Evolutionary conservation across 2,113 vertebrate species (phyloP).

Genomic region (Elaphurus davidianus): DNA sequence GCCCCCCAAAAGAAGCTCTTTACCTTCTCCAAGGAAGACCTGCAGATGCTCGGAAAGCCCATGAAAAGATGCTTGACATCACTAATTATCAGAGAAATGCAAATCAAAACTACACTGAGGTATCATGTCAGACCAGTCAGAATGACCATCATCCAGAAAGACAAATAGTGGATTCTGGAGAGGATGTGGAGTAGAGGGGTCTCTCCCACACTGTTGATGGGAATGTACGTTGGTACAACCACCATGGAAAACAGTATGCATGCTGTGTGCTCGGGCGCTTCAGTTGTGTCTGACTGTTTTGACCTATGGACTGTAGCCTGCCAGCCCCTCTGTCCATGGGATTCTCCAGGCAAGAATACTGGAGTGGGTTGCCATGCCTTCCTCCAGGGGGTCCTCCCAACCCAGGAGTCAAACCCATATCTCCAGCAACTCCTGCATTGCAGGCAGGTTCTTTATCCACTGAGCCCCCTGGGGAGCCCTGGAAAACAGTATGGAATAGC

Average conservation of each 20-base stretch:
- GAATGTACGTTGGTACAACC: background rate
- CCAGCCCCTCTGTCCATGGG: background rate
- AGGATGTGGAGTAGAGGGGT: background rate
- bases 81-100: background rate
- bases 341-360: background rate
- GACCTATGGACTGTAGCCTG: background rate
- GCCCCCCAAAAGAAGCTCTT: too few species aligned
- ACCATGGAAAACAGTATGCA: background rate
- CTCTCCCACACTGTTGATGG: background rate
- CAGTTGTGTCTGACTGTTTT: fast-evolving
- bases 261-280: background rate
- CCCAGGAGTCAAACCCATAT: background rate
- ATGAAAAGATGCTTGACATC: background rate
- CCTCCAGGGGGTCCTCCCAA: background rate
- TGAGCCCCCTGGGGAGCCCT: background rate
- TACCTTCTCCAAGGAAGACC: too few species aligned
- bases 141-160: background rate
- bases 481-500: background rate
- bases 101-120: background rate
- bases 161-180: background rate
- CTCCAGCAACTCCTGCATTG: background rate
- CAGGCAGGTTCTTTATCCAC: background rate
- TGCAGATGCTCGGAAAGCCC: background rate
- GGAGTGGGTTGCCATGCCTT: background rate
- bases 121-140: background rate